Percentiles rank a stretch among this genome's conserved stretches.
Evolutionary conservation across 2,888 invertebrate species (phyloP).

Genomic region (Chouioia cunea): DNA sequence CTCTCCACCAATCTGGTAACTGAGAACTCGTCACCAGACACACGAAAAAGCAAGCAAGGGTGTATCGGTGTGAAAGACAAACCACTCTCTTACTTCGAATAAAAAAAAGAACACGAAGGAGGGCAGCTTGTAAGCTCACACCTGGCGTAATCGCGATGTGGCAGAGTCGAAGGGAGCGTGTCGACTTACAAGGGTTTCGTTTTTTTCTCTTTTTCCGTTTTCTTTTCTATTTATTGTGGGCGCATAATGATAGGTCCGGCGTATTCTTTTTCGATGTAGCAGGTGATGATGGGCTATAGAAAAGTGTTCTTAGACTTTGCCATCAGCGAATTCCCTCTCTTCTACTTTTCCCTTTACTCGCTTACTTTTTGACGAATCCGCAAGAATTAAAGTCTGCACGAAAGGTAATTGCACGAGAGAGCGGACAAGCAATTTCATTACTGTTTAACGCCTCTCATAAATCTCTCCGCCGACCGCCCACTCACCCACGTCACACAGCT

Average conservation of each 20-base stretch:
- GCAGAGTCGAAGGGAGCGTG: neutral
- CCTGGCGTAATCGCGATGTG: conserved; percentile 34
- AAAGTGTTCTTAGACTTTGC: too few species aligned
- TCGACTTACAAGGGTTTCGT: conserved; percentile 34
- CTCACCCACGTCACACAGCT: conserved; percentile 48
- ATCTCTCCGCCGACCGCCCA: conserved; percentile 64
- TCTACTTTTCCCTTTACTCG: too few species aligned
- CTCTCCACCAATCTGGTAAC: too few species aligned
- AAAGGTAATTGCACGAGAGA: neutral
- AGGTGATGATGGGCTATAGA: conserved; percentile 58
- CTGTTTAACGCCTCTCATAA: conserved; percentile 71
- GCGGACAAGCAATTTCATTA: conserved; percentile 70
- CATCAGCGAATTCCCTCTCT: too few species aligned
- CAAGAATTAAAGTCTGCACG: too few species aligned
- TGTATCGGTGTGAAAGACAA: too few species aligned
- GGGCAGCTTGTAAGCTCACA: conserved; percentile 28
- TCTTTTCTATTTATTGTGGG: conserved; percentile 57
- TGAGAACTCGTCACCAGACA: too few species aligned
- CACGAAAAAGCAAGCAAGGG: too few species aligned
- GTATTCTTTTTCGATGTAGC: conserved; percentile 57
- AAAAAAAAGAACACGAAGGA: too few species aligned
- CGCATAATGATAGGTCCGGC: conserved; percentile 58
- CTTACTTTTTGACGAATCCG: too few species aligned
- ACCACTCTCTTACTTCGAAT: too few species aligned
- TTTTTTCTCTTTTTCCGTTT: neutral